phyloP scores from a whole-genome alignment of 2,797 vertebrate species.

The Melanotaenia pygmaea region DNA sequence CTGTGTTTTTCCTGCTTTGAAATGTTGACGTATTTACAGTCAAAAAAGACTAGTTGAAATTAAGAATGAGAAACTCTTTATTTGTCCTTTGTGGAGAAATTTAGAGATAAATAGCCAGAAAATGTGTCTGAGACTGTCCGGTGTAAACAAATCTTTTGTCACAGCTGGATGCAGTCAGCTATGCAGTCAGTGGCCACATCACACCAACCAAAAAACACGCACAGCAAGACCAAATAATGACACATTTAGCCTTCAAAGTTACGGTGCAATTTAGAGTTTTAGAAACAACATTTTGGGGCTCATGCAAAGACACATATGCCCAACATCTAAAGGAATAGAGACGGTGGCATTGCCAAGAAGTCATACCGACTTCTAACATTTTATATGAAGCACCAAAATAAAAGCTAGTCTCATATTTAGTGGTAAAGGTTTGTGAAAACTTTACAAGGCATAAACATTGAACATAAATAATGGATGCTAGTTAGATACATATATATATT shows the following conservation, averaged over 20 bases:
- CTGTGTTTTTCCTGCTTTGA: constrained; percentile 3
- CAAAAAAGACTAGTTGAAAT: constrained; percentile 17
- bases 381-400: neutral
- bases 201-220: constrained; percentile 20
- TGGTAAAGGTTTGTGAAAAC: neutral
- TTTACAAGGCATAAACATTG: neutral
- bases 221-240: constrained; percentile 32
- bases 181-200: constrained; percentile 35
- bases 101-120: constrained; percentile 29
- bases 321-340: neutral
- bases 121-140: constrained; percentile 43
- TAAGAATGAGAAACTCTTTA: neutral
- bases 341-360: neutral
- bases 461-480: neutral
- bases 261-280: neutral
- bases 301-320: neutral
- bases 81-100: neutral
- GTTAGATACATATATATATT: neutral
- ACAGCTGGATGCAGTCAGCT: constrained; percentile 30
- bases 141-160: constrained; percentile 39
- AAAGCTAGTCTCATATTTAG: too few species aligned
- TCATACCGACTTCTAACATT: neutral
- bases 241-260: constrained; percentile 26
- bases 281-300: constrained; percentile 11
- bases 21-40: constrained; percentile 18